A percentile compares a stretch with the other conserved stretches of the same genome.
These are phyloP conservation scores for Dicranocentrus wangi DNA, from an alignment of 2,888 invertebrate species.

Conservation along the genomic window DNA sequence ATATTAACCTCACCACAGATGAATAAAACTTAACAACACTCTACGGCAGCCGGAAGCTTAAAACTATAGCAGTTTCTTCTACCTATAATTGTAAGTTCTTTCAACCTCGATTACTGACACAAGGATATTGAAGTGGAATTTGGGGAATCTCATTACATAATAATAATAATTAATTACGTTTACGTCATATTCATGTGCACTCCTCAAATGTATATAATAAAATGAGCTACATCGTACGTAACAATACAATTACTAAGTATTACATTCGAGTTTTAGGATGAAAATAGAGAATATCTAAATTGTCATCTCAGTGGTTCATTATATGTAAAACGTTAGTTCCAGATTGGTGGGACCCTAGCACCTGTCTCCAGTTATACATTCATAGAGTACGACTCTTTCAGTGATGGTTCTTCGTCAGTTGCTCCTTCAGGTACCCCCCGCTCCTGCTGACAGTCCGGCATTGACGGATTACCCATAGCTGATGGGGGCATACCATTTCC, in stretches of 20 bases:
- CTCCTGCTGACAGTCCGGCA: slow-evolving; percentile 75
- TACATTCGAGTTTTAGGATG: slow-evolving; percentile 53
- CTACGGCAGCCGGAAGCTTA: slow-evolving; percentile 12
- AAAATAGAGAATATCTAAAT: slow-evolving; percentile 58
- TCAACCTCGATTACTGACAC: background rate
- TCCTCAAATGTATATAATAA: slow-evolving; percentile 17
- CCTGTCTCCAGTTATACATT: slow-evolving; percentile 70
- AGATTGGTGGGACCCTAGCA: slow-evolving; percentile 56
- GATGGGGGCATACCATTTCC: slow-evolving; percentile 44
- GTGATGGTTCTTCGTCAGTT: slow-evolving; percentile 70
- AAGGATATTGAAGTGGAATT: background rate
- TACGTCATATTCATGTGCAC: too few relatives aligned
- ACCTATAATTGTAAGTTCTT: background rate
- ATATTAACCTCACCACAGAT: background rate
- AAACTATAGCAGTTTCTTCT: background rate
- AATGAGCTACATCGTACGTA: slow-evolving; percentile 41
- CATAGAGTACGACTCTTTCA: slow-evolving; percentile 72
- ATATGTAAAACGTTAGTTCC: slow-evolving; percentile 38
- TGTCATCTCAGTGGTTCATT: slow-evolving; percentile 42
- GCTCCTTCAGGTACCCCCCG: slow-evolving; percentile 83
- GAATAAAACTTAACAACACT: background rate
- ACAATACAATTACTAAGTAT: slow-evolving; percentile 45
- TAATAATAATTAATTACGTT: too few relatives aligned
- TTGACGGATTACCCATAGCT: slow-evolving; percentile 40
- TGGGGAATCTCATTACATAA: too few relatives aligned